A percentile compares a stretch with the other conserved stretches of the same genome.
These are phyloP conservation scores for Plestiodon gilberti DNA, from an alignment of 2,113 vertebrate genomes.

Conservation along the genomic window DNA sequence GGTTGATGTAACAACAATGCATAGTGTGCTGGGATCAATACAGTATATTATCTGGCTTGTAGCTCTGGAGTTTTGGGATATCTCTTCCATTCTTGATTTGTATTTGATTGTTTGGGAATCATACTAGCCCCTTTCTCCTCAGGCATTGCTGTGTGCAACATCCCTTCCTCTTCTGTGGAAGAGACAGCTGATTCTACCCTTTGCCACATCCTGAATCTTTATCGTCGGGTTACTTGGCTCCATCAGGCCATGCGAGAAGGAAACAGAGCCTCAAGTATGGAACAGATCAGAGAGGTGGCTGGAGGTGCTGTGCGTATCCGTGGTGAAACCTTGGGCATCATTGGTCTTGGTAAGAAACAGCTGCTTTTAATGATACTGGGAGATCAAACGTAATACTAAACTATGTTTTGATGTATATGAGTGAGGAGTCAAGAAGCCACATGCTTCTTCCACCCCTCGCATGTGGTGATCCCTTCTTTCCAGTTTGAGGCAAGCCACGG, in stretches of 20 bases:
- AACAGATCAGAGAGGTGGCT: constrained; percentile 90
- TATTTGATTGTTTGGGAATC: neutral
- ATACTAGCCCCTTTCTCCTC: constrained; percentile 47
- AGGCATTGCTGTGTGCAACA: constrained; percentile 92
- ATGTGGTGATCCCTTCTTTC: neutral
- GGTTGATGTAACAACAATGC: neutral
- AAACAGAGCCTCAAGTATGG: constrained; percentile 86
- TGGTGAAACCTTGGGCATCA: constrained; percentile 90
- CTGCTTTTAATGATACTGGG: neutral
- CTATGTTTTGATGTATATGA: neutral
- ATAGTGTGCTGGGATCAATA: constrained; percentile 1
- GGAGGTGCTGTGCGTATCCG: constrained; percentile 91
- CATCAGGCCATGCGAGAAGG: constrained; percentile 91
- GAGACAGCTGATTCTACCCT: constrained; percentile 91
- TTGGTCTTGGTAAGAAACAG: constrained; percentile 84
- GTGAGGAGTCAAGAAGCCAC: neutral
- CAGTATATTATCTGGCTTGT: neutral
- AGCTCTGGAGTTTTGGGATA: neutral
- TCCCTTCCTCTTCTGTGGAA: constrained; percentile 89
- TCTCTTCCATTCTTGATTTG: constrained; percentile 9
- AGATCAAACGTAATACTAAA: neutral
- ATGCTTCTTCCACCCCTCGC: neutral
- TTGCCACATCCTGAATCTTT: constrained; percentile 91
- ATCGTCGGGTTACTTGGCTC: constrained; percentile 90
- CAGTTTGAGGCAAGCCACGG: neutral